phyloP scores from a whole-genome alignment of 2,888 invertebrate genomes.

The Thumatha senex region DNA sequence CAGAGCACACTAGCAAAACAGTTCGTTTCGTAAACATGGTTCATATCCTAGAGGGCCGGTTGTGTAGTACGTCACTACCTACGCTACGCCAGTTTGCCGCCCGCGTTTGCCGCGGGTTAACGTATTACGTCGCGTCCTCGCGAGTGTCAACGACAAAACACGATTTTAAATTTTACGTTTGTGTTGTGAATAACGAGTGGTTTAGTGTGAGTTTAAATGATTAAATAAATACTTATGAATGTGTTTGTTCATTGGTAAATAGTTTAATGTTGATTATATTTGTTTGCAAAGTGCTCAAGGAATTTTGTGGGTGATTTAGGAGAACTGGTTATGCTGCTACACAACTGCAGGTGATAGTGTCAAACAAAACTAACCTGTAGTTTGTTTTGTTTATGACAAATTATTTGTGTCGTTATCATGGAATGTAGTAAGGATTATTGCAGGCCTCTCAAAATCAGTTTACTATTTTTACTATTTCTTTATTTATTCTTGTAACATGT shows the following conservation, averaged over 20 bases:
- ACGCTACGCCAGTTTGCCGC: conserved; percentile 18
- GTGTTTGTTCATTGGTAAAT: conserved; percentile 28
- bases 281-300: conserved; percentile 2
- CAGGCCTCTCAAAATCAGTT: no score
- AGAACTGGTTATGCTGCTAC: conserved; percentile 24
- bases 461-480: no score
- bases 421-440: no score
- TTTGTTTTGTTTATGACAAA: neutral
- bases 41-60: conserved; percentile 23
- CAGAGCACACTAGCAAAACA: conserved; percentile 26
- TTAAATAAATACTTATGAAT: conserved; percentile 2
- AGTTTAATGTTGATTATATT: conserved; percentile 6
- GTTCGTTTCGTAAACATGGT: conserved; percentile 24
- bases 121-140: conserved; percentile 9
- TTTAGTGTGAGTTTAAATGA: conserved; percentile 24
- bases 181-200: conserved; percentile 28
- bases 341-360: conserved; percentile 20
- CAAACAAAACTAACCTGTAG: conserved; percentile 16
- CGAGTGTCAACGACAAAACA: conserved; percentile 19
- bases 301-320: conserved; percentile 14
- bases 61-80: conserved; percentile 22
- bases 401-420: no score
- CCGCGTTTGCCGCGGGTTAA: conserved; percentile 23
- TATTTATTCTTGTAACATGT: no score
- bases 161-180: conserved; percentile 22